phyloP scores from a whole-genome alignment of 2,888 invertebrate genomes.

The Temnothorax rugatulus region DNA sequence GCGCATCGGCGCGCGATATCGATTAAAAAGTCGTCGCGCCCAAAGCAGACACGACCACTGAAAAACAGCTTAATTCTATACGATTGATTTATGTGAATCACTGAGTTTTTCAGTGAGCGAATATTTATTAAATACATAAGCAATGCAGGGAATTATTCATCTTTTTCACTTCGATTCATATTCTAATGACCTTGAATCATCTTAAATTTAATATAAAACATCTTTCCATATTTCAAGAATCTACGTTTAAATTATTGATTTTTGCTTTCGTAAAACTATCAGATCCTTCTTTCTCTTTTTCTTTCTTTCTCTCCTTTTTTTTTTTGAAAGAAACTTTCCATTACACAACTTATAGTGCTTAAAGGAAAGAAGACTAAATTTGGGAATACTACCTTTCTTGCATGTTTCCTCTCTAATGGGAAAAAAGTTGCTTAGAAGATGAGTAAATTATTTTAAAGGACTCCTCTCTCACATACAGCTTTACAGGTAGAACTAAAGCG shows the following conservation, averaged over 20 bases:
- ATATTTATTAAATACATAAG: background rate
- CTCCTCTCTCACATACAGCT: background rate
- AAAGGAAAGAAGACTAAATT: background rate
- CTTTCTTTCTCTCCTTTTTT: background rate
- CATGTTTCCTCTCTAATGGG: background rate
- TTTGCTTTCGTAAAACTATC: background rate
- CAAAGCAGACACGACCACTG: background rate
- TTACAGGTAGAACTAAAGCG: background rate
- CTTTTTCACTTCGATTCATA: background rate
- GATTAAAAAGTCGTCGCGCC: background rate
- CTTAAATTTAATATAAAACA: background rate
- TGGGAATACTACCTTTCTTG: background rate
- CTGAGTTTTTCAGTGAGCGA: background rate
- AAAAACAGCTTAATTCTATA: constrained; percentile 8
- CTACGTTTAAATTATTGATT: background rate
- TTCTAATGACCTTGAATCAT: background rate
- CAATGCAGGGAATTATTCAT: background rate
- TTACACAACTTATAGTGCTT: background rate
- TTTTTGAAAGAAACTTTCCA: background rate
- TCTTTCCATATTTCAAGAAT: background rate
- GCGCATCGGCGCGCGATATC: background rate
- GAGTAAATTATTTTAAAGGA: background rate
- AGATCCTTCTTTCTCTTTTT: background rate
- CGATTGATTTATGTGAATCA: background rate
- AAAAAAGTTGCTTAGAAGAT: background rate